Conservation (phyloP, 2,797 vertebrate species). For the Poliocrania exsul region DNA sequence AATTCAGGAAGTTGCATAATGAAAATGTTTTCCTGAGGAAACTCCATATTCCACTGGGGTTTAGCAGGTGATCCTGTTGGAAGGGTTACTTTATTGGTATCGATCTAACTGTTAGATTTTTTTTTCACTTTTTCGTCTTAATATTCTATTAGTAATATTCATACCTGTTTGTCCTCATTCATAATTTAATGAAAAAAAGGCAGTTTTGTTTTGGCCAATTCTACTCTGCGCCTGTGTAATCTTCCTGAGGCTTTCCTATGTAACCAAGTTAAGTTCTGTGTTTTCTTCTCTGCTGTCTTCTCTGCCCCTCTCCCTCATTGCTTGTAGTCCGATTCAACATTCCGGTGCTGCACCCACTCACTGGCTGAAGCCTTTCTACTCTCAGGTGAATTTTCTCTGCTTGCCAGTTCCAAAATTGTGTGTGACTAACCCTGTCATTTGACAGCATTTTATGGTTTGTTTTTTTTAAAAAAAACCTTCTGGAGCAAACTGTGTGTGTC, state of each 20-base stretch:
- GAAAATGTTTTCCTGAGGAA: background rate
- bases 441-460: background rate
- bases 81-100: background rate
- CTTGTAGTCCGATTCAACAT: conserved; percentile 84
- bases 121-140: background rate
- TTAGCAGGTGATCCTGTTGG: background rate
- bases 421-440: conserved; percentile 71
- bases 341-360: conserved; percentile 84
- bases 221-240: background rate
- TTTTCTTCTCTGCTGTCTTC: conserved; percentile 51
- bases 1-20: background rate
- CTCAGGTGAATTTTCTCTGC: conserved; percentile 86
- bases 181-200: background rate
- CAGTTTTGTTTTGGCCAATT: background rate
- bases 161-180: background rate
- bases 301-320: conserved; percentile 71
- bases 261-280: conserved; percentile 58
- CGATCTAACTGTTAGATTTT: background rate
- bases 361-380: conserved; percentile 85
- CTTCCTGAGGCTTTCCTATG: conserved; percentile 17
- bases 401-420: conserved; percentile 74
- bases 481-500: conserved; percentile 67
- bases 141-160: background rate
- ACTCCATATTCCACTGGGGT: background rate
- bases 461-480: background rate